These are phyloP conservation scores for Heliocidaris tuberculata DNA, from an alignment of 35 echinoderm and acorn worm species.

Conservation along the genomic window DNA sequence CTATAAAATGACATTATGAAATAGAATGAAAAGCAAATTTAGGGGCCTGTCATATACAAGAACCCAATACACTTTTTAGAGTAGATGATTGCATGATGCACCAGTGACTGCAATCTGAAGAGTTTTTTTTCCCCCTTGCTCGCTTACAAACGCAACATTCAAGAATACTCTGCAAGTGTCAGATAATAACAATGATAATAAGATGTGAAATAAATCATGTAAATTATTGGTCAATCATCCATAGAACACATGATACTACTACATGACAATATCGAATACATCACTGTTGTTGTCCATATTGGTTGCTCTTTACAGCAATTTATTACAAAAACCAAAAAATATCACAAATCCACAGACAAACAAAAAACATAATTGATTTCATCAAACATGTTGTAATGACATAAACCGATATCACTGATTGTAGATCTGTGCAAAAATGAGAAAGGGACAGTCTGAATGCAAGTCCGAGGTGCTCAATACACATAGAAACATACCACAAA, in stretches of 20 bases:
- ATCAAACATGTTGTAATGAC: background rate
- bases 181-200: background rate
- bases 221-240: background rate
- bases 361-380: background rate
- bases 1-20: too few relatives aligned
- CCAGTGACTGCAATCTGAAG: too few relatives aligned
- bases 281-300: background rate
- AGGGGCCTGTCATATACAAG: too few relatives aligned
- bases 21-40: too few relatives aligned
- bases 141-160: background rate
- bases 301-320: slow-evolving; percentile 9
- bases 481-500: background rate
- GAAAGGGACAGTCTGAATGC: background rate
- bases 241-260: background rate
- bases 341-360: slow-evolving; percentile 17
- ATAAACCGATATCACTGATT: background rate
- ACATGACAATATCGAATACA: background rate
- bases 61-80: too few relatives aligned
- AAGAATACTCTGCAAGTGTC: background rate
- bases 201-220: too few relatives aligned
- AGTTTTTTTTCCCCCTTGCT: too few relatives aligned
- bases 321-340: slow-evolving; percentile 14
- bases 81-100: too few relatives aligned
- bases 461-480: background rate
- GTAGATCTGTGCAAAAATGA: background rate